Percentiles rank a stretch among this genome's conserved stretches.
phyloP scores from a whole-genome alignment of 1,140 invertebrate species.

The Drosophila baimaii region DNA sequence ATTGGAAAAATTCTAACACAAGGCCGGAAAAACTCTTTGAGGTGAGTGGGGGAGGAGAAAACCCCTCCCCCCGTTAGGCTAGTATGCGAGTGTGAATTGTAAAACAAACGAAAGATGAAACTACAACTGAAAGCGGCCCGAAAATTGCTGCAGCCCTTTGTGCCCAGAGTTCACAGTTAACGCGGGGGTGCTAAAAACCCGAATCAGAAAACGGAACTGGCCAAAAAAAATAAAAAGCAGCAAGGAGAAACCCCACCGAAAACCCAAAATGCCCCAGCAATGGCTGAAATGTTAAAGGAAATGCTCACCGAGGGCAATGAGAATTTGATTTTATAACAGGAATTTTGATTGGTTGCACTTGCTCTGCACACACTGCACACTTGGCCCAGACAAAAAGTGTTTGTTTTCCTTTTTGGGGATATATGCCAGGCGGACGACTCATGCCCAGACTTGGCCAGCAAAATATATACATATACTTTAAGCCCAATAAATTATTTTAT shows the following conservation, averaged over 20 bases:
- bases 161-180: conserved; percentile 56
- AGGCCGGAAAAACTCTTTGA: conserved; percentile 68
- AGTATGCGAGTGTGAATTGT: conserved; percentile 36
- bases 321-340: conserved; percentile 82
- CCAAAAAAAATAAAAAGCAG: conserved; percentile 32
- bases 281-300: conserved; percentile 69
- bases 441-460: too few relatives aligned
- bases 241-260: conserved; percentile 26
- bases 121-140: conserved; percentile 53
- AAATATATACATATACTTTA: too few relatives aligned
- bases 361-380: conserved; percentile 46
- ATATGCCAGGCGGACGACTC: too few relatives aligned
- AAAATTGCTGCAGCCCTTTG: conserved; percentile 72
- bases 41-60: conserved; percentile 55
- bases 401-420: too few relatives aligned
- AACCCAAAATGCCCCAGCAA: conserved; percentile 32
- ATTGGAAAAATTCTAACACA: conserved; percentile 52
- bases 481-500: too few relatives aligned
- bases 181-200: conserved; percentile 22
- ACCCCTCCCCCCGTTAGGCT: conserved; percentile 12
- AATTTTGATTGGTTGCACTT: conserved; percentile 80
- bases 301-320: conserved; percentile 71
- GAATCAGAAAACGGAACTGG: conserved; percentile 52
- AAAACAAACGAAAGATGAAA: conserved; percentile 76
- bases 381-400: background rate